These are phyloP conservation scores for Cavia porcellus DNA, from an alignment of 2,113 vertebrate species.

Conservation along the genomic window DNA sequence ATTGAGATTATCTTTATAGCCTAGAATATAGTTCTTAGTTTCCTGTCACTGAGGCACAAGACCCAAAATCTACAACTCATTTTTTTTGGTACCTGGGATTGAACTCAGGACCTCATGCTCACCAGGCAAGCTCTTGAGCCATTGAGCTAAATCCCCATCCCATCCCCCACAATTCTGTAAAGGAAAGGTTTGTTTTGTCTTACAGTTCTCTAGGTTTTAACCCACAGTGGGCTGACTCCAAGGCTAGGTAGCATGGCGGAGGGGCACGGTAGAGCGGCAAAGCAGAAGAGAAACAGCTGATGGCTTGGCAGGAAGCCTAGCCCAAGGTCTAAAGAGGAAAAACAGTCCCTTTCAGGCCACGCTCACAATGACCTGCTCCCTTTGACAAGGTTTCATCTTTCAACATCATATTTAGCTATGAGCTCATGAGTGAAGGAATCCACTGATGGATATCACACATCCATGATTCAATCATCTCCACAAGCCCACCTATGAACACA, in stretches of 20 bases:
- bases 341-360: background rate
- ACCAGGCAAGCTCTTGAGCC: no score
- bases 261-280: background rate
- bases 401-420: background rate
- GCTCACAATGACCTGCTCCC: background rate
- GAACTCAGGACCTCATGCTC: no score
- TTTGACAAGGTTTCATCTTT: background rate
- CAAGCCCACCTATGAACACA: background rate
- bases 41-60: background rate
- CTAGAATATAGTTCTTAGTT: background rate
- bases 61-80: background rate
- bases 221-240: background rate
- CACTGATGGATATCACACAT: background rate
- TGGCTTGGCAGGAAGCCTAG: background rate
- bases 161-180: background rate
- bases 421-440: background rate
- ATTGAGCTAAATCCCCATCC: no score
- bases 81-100: no score
- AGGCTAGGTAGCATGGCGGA: background rate
- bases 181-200: background rate
- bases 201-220: background rate
- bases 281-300: background rate
- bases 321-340: background rate
- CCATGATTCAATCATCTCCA: background rate
- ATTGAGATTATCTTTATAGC: background rate